Evolutionary conservation across 2,113 vertebrate species (phyloP).

Genomic region (Cottus gobio): DNA sequence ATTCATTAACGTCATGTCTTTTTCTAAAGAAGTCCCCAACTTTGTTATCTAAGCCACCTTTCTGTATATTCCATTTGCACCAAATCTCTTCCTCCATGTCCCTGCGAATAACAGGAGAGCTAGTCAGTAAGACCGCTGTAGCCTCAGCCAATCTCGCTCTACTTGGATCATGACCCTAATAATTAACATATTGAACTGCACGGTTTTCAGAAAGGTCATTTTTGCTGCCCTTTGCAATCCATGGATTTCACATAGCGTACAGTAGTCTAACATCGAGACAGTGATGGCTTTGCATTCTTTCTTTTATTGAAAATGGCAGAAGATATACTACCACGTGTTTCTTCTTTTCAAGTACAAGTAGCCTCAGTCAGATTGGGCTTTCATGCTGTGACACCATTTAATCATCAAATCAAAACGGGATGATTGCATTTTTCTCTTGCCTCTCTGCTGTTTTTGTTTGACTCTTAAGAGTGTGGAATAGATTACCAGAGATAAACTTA

Average conservation of each 20-base stretch:
- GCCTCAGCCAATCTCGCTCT: conserved; percentile 43
- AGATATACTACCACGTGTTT: neutral
- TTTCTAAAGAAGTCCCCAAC: neutral
- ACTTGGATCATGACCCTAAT: conserved; percentile 55
- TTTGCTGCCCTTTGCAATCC: conserved; percentile 43
- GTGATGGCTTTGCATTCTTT: neutral
- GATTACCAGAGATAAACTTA: conserved; percentile 65
- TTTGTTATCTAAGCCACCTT: neutral
- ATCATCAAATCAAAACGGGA: conserved; percentile 30
- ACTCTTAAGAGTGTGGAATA: conserved; percentile 46
- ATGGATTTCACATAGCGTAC: conserved; percentile 37
- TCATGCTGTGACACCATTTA: conserved; percentile 30
- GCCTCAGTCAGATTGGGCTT: conserved; percentile 15
- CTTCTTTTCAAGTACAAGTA: conserved; percentile 14
- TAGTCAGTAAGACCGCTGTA: conserved; percentile 32
- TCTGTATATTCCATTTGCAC: neutral
- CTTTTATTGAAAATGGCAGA: conserved; percentile 9
- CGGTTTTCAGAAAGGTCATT: conserved; percentile 60
- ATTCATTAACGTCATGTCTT: neutral
- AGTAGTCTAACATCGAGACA: conserved; percentile 25
- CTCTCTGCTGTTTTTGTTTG: conserved; percentile 20
- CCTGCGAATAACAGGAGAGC: conserved; percentile 32
- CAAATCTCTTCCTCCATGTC: conserved; percentile 15
- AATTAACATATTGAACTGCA: conserved; percentile 71
- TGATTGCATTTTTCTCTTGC: conserved; percentile 25